Conservation (phyloP, 2,888 invertebrate genomes). For the Caprella mutica region DNA sequence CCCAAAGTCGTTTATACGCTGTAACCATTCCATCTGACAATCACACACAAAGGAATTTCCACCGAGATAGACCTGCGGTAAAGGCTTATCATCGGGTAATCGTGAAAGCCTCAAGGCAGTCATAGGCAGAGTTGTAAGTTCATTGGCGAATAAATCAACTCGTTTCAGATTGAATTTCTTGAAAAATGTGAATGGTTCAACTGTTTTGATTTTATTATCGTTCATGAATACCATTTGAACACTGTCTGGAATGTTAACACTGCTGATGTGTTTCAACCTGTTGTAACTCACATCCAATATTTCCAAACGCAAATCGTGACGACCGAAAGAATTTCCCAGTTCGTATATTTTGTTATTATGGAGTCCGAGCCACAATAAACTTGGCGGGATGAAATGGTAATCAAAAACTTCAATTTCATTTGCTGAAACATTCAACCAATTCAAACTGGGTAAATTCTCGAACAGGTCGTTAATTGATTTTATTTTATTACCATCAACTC, state of each 20-base stretch:
- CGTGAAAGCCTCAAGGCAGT: conserved; percentile 47
- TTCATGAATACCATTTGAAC: conserved; percentile 65
- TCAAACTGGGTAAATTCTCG: conserved; percentile 64
- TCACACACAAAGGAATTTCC: conserved; percentile 78
- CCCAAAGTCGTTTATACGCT: conserved; percentile 70
- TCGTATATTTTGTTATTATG: conserved; percentile 71
- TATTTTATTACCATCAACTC: conserved; percentile 69
- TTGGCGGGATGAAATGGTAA: conserved; percentile 73
- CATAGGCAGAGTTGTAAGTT: conserved; percentile 49
- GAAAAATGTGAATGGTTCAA: conserved; percentile 75
- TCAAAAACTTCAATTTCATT: conserved; percentile 73
- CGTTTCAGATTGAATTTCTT: conserved; percentile 71
- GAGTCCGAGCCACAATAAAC: conserved; percentile 72
- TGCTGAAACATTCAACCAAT: conserved; percentile 76
- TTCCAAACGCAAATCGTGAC: conserved; percentile 52
- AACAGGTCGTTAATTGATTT: conserved; percentile 67
- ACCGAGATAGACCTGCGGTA: conserved; percentile 71
- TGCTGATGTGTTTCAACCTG: conserved; percentile 65
- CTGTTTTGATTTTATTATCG: conserved; percentile 67
- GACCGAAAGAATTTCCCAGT: conserved; percentile 72
- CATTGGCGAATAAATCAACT: conserved; percentile 68
- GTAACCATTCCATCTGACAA: conserved; percentile 83
- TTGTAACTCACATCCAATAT: conserved; percentile 74
- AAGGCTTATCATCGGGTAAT: conserved; percentile 55
- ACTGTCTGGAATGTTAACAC: conserved; percentile 69